Conservation (phyloP, 35 echinoderm and acorn worm species). For the Ophioderma brevispina region DNA sequence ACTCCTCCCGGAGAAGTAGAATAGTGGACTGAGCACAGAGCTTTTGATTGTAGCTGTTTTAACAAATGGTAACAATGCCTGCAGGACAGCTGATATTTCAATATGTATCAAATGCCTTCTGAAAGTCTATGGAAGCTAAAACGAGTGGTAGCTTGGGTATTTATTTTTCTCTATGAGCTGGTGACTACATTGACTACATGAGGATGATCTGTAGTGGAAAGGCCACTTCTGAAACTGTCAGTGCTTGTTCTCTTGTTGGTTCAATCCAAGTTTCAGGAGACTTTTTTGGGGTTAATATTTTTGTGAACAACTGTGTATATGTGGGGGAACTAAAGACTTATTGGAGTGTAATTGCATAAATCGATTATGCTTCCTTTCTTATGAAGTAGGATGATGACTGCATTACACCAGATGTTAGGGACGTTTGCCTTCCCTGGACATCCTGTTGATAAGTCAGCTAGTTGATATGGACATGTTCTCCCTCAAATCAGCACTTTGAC, state of each 20-base stretch:
- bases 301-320: constrained; percentile 27
- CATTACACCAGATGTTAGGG: background rate
- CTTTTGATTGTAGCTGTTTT: background rate
- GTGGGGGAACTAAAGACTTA: too few species aligned
- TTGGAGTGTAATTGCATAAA: constrained; percentile 5
- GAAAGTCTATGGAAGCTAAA: background rate
- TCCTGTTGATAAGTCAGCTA: background rate
- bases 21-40: background rate
- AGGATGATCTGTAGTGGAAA: constrained; percentile 24
- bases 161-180: constrained; percentile 30
- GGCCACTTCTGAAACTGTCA: constrained; percentile 10
- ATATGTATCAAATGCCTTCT: background rate
- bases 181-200: too few species aligned
- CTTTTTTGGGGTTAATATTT: constrained; percentile 12
- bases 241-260: constrained; percentile 26
- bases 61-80: background rate
- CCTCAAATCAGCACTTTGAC: too few species aligned
- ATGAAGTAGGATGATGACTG: background rate
- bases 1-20: background rate
- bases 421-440: background rate
- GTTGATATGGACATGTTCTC: background rate
- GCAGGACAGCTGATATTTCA: background rate
- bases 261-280: constrained; percentile 19
- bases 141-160: background rate
- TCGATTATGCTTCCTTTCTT: constrained; percentile 10